Base-by-base conservation (phyloP, 2,113 vertebrate genomes). In the Coptodon bakossiorum region DNA sequence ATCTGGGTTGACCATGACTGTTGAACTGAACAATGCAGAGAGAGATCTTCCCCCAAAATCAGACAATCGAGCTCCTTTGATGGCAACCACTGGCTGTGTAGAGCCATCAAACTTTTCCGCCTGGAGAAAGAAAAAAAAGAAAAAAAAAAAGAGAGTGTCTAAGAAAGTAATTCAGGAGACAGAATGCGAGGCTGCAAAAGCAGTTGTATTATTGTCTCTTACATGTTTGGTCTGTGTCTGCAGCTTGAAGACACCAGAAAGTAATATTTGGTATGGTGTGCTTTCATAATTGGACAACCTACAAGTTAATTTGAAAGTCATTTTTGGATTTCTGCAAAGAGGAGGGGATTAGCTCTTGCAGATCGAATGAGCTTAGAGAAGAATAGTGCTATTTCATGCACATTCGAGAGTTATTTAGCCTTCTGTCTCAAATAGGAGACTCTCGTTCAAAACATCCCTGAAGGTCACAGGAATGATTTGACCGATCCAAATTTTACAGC, bases 1-100 rank as follows among this genome's bases (percentile, higher is more conserved):
- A 89, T 99, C 98, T 61, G 98, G 98, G 94, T 99, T 99, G 92
- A 98, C 86, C 91, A 98, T 93, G 85, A 98, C 12, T 14, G 97
- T 98, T 88, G 98, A 98, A 1, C 97, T 97, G 73, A 97, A 97
- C 66, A 98, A 61, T 22, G 97, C 96, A 3, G 98, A 98, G 79
- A 99, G 95, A 84, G 98, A 98, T 88, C 97, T 95, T 40, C 98
- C 98, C 56, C 98, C 97, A 56, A 98, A 99, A 93, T 98, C 98
- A 45, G 98, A 98, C 91, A 99, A 94, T 78, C 97, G 90, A 56
- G 97, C 98, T 89, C 97, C 97, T 97, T 97, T 98, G 94, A 99
- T 96, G 83, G 97, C 98, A 78, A 99, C 87, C 91, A 99, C 97
- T 2, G 98, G 98, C 82, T 98, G 96, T 83, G 95, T 92, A 13